phyloP scores from a whole-genome alignment of 2,797 vertebrate genomes.

The Amniataba percoides region DNA sequence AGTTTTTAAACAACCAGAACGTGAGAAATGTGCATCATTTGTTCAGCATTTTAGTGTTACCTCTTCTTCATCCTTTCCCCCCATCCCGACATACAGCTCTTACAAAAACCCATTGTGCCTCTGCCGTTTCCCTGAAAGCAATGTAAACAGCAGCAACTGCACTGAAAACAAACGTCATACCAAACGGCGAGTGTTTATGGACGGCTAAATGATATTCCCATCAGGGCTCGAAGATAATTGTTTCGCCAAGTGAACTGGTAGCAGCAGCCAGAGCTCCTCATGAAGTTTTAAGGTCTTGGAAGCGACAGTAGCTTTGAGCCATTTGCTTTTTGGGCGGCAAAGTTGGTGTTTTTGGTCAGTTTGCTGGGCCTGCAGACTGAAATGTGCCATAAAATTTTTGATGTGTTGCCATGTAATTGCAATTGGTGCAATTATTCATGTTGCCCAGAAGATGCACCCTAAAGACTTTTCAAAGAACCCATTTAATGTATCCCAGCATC shows the following conservation, averaged over 20 bases:
- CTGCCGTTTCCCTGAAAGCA: slow-evolving; percentile 39
- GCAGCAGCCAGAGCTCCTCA: not conserved
- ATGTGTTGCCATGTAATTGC: not conserved
- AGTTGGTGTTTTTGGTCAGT: not conserved
- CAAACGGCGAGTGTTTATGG: slow-evolving; percentile 58
- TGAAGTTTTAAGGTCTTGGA: not conserved
- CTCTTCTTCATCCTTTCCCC: slow-evolving; percentile 1
- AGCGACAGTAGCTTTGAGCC: not conserved
- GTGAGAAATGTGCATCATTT: slow-evolving; percentile 19
- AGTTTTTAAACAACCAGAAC: slow-evolving; percentile 52
- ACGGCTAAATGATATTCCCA: slow-evolving; percentile 42
- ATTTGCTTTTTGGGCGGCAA: not conserved
- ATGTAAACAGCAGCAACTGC: slow-evolving; percentile 64
- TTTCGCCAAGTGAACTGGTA: slow-evolving; percentile 37
- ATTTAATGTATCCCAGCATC: not conserved
- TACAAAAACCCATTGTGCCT: slow-evolving; percentile 12
- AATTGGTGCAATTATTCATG: not conserved
- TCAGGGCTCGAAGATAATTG: slow-evolving; percentile 29
- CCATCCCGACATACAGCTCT: slow-evolving; percentile 5
- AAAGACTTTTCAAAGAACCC: not conserved
- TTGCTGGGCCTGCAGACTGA: not conserved
- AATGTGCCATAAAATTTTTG: not conserved
- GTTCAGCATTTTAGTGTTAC: slow-evolving; percentile 19
- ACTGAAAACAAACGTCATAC: slow-evolving; percentile 58
- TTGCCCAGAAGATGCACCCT: not conserved